phyloP scores from a whole-genome alignment of 1,140 invertebrate species.

The Bombus confusus region DNA sequence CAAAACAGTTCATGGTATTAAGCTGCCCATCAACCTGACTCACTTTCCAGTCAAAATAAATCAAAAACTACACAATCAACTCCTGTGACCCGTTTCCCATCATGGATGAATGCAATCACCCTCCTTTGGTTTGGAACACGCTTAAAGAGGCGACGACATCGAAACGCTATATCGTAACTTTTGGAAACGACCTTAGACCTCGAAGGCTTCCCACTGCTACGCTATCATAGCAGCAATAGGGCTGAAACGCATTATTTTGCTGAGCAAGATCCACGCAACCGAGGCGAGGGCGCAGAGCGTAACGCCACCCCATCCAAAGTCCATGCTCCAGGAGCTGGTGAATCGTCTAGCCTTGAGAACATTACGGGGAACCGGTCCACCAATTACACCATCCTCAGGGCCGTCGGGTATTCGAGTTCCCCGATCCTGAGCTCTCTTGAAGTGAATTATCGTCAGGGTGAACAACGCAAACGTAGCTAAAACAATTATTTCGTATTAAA shows the following conservation, averaged over 20 bases:
- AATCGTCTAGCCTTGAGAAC: conserved; percentile 87
- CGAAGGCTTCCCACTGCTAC: conserved; percentile 81
- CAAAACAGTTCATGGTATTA: background rate
- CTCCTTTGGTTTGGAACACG: background rate
- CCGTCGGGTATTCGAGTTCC: conserved; percentile 83
- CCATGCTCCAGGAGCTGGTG: conserved; percentile 90
- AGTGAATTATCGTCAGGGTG: conserved; percentile 94
- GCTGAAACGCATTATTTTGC: conserved; percentile 95
- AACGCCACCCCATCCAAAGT: conserved; percentile 92
- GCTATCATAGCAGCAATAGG: conserved; percentile 89
- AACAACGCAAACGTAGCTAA: conserved; percentile 94
- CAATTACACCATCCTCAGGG: conserved; percentile 88
- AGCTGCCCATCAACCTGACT: background rate
- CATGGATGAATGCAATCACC: background rate
- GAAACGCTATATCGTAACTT: conserved; percentile 31
- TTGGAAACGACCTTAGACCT: conserved; percentile 69
- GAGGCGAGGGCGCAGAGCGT: conserved; percentile 89
- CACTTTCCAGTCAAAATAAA: background rate
- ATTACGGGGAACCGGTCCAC: conserved; percentile 79
- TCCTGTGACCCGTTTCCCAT: conserved; percentile 16
- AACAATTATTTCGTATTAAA: conserved; percentile 68
- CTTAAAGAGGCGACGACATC: conserved; percentile 34
- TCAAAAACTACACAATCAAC: background rate
- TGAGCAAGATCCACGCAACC: conserved; percentile 92
- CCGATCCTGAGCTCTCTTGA: conserved; percentile 90